Percentiles rank a stretch among this genome's conserved stretches.
phyloP scores from a whole-genome alignment of 2,797 vertebrate species.

The Synanceia verrucosa region DNA sequence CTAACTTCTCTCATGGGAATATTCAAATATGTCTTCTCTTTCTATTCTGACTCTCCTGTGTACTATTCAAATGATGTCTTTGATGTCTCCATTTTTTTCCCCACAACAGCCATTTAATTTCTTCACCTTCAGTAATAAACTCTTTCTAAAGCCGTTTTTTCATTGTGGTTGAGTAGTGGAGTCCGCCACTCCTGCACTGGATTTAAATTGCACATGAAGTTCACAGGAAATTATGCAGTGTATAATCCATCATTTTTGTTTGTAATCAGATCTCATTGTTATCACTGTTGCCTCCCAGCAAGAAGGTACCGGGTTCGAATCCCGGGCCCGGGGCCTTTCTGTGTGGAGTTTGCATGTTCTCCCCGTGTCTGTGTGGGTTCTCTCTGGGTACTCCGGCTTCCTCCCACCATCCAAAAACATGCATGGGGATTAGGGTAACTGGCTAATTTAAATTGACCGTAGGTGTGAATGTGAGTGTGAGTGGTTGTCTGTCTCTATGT shows the following conservation, averaged over 20 bases:
- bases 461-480: too few species aligned
- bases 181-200: not conserved
- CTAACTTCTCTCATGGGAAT: slow-evolving; percentile 23
- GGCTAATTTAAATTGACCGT: too few species aligned
- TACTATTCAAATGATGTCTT: too few species aligned
- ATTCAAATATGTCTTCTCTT: slow-evolving; percentile 4
- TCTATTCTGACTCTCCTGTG: slow-evolving; percentile 22
- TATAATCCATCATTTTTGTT: not conserved
- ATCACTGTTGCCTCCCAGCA: not conserved
- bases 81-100: not conserved
- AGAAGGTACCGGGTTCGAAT: too few species aligned
- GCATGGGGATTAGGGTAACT: too few species aligned
- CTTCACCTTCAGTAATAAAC: not conserved
- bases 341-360: too few species aligned
- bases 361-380: too few species aligned
- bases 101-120: not conserved
- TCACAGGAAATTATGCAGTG: not conserved
- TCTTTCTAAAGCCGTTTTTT: not conserved
- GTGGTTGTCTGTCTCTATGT: too few species aligned
- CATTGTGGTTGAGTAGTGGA: not conserved
- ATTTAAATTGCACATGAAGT: not conserved
- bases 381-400: too few species aligned
- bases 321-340: too few species aligned
- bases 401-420: too few species aligned
- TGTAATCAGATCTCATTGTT: not conserved